Percentiles rank a stretch among this genome's conserved stretches.
These are phyloP conservation scores for Sycophila texana DNA, from an alignment of 2,888 invertebrate species.

Conservation along the genomic window DNA sequence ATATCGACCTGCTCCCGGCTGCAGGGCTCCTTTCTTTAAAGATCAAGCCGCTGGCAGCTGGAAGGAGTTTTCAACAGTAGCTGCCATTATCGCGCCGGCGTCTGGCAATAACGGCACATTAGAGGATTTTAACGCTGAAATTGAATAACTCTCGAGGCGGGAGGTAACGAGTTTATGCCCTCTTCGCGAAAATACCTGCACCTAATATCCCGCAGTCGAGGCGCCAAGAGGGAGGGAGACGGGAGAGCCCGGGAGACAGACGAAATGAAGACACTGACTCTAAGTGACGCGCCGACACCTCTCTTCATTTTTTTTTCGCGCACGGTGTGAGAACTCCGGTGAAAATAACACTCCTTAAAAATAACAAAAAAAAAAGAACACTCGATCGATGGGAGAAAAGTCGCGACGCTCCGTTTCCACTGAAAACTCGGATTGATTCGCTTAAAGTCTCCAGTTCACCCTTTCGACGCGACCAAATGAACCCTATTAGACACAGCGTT, in stretches of 20 bases:
- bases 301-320: slow-evolving; percentile 58
- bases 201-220: slow-evolving; percentile 56
- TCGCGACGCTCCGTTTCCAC: too few species aligned
- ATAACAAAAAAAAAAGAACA: background rate
- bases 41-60: slow-evolving; percentile 43
- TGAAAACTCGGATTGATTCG: background rate
- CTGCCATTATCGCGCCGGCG: slow-evolving; percentile 64
- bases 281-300: slow-evolving; percentile 72
- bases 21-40: slow-evolving; percentile 48
- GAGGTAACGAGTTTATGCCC: slow-evolving; percentile 70
- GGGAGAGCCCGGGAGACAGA: slow-evolving; percentile 60
- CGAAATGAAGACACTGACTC: slow-evolving; percentile 71
- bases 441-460: background rate
- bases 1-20: slow-evolving; percentile 32
- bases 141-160: slow-evolving; percentile 70
- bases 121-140: slow-evolving; percentile 73
- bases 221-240: background rate
- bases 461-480: background rate
- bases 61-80: slow-evolving; percentile 61
- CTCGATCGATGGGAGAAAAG: too few species aligned
- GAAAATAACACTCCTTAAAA: background rate
- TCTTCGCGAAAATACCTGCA: slow-evolving; percentile 66
- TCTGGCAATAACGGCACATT: slow-evolving; percentile 72
- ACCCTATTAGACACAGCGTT: background rate
- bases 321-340: too few species aligned